These are phyloP conservation scores for Drosophila siamana DNA, from an alignment of 2,888 invertebrate species.

Conservation along the genomic window DNA sequence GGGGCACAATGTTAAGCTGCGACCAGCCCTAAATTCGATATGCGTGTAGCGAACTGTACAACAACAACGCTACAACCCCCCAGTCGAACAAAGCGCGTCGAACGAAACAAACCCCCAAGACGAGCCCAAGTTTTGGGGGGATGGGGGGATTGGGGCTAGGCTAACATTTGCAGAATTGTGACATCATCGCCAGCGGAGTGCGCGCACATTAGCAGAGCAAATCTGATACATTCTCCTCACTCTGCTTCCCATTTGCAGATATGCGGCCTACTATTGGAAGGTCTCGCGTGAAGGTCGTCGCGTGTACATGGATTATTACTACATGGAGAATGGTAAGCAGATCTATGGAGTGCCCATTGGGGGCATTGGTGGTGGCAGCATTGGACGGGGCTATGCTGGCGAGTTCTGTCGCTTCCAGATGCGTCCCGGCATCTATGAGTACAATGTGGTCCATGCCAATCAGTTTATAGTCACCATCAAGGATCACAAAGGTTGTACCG, in stretches of 20 bases:
- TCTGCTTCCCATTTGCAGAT: conserved; percentile 86
- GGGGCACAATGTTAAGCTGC: conserved; percentile 25
- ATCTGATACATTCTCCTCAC: conserved; percentile 32
- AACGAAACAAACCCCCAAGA: conserved; percentile 11
- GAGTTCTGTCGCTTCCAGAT: conserved; percentile 97
- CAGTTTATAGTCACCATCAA: conserved; percentile 96
- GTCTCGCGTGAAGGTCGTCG: conserved; percentile 88
- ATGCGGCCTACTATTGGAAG: conserved; percentile 89
- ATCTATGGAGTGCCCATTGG: conserved; percentile 96
- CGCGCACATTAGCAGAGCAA: conserved; percentile 30
- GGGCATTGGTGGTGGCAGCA: conserved; percentile 90
- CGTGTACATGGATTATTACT: conserved; percentile 93
- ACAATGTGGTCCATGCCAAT: conserved; percentile 92
- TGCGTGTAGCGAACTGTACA: conserved; percentile 18
- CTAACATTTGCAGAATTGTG: conserved; percentile 52
- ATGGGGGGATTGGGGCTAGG: no score
- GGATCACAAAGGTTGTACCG: conserved; percentile 88
- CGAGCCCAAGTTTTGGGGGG: conserved; percentile 11
- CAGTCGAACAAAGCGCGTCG: not conserved
- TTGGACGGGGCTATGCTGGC: conserved; percentile 96
- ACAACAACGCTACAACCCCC: not conserved
- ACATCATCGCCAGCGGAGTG: conserved; percentile 57
- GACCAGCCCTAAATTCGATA: conserved; percentile 44
- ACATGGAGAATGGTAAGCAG: conserved; percentile 90
- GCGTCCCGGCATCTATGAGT: conserved; percentile 95